Conservation (phyloP, 2,113 vertebrate genomes). For the Brachypteracias leptosomus region DNA sequence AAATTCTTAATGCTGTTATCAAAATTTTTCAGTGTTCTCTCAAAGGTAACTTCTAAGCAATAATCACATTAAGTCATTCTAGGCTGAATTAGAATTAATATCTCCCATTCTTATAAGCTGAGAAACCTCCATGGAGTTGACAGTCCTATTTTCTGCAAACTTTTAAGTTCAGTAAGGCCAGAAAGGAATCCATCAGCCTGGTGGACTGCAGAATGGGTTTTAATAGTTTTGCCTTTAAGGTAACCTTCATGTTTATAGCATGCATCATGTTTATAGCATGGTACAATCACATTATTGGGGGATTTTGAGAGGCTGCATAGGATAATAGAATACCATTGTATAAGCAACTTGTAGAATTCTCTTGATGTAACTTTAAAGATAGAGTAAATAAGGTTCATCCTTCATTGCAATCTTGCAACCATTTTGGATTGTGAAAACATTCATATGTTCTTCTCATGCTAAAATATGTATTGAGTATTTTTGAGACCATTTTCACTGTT, state of each 20-base stretch:
- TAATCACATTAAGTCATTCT: background rate
- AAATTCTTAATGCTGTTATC: background rate
- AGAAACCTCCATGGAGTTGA: background rate
- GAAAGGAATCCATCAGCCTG: slow-evolving; percentile 18
- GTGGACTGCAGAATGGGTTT: background rate
- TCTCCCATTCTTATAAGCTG: background rate
- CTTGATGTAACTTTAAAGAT: background rate
- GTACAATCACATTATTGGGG: slow-evolving; percentile 4
- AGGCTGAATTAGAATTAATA: background rate
- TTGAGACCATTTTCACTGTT: background rate
- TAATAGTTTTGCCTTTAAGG: slow-evolving; percentile 46
- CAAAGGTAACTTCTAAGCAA: background rate
- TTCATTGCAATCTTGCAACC: background rate
- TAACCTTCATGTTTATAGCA: slow-evolving; percentile 48
- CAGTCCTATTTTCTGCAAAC: slow-evolving; percentile 7
- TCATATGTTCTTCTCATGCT: background rate
- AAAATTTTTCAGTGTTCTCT: background rate
- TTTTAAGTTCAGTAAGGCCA: background rate
- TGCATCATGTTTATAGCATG: background rate
- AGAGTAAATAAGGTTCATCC: background rate
- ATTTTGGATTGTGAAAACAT: background rate
- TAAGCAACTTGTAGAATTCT: background rate
- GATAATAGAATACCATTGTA: background rate
- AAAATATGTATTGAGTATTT: background rate
- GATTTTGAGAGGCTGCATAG: background rate